These are phyloP conservation scores for Dendrolimus kikuchii DNA, from an alignment of 1,140 invertebrate genomes.

Conservation along the genomic window DNA sequence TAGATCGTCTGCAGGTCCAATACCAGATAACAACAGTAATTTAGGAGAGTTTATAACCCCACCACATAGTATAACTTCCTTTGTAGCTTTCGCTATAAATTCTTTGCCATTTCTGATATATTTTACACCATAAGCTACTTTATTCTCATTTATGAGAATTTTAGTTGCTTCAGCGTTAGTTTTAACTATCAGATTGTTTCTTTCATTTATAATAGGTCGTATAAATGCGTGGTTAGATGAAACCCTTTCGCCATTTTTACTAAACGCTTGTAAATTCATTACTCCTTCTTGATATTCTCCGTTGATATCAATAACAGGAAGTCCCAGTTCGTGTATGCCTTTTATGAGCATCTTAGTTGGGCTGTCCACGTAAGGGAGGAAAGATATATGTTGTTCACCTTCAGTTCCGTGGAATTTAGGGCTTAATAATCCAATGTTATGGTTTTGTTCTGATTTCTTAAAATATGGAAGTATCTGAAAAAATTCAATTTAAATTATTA, in stretches of 20 bases:
- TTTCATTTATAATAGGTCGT: conserved; percentile 77
- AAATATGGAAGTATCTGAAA: conserved; percentile 83
- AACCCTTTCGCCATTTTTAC: conserved; percentile 75
- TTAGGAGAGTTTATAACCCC: conserved; percentile 81
- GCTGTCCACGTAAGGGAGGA: conserved; percentile 74
- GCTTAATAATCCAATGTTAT: conserved; percentile 60
- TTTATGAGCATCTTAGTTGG: conserved; percentile 71
- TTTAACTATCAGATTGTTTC: conserved; percentile 80
- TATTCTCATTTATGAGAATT: conserved; percentile 81
- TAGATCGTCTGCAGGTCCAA: conserved; percentile 77
- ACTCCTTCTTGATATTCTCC: conserved; percentile 70
- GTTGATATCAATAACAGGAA: conserved; percentile 71
- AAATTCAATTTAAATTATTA: too few species aligned
- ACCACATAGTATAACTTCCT: conserved; percentile 80
- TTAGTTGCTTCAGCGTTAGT: conserved; percentile 79
- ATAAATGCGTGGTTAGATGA: conserved; percentile 84
- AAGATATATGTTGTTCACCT: conserved; percentile 74
- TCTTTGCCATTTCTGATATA: conserved; percentile 72
- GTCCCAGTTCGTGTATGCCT: conserved; percentile 74
- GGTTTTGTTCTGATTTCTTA: conserved; percentile 81
- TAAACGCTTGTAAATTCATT: conserved; percentile 72
- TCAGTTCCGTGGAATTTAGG: conserved; percentile 71
- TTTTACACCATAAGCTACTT: conserved; percentile 79
- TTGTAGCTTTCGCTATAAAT: conserved; percentile 67
- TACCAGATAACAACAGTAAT: conserved; percentile 81